Evolutionary conservation across 1,140 invertebrate genomes (phyloP).

Genomic region (Caenorhabditis briggsae): DNA sequence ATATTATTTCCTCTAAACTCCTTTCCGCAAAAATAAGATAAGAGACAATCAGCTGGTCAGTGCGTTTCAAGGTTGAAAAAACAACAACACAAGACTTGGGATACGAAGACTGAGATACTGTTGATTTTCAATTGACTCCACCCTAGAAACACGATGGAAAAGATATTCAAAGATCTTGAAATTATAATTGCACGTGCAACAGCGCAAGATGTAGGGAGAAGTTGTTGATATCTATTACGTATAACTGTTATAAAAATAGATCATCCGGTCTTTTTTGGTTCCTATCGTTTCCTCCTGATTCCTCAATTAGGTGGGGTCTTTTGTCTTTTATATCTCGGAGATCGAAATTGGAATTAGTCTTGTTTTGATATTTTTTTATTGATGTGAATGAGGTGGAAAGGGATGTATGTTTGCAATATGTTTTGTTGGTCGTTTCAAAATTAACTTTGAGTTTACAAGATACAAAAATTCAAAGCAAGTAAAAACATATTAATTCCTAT

Average conservation of each 20-base stretch:
- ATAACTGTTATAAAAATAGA: constrained; percentile 18
- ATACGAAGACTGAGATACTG: background rate
- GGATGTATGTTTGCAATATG: background rate
- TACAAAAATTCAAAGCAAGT: background rate
- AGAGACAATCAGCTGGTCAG: constrained; percentile 37
- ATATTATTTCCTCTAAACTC: constrained; percentile 3
- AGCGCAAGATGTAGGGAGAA: background rate
- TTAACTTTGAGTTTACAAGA: background rate
- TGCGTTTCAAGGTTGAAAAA: constrained; percentile 40
- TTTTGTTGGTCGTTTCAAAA: background rate
- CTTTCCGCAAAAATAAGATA: background rate
- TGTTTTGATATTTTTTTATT: constrained; percentile 29
- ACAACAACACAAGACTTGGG: constrained; percentile 30
- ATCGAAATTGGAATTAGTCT: background rate
- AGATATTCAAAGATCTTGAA: constrained; percentile 51
- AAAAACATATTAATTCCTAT: no score
- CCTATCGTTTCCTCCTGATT: background rate
- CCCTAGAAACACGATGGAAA: no score
- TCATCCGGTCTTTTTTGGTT: constrained; percentile 29
- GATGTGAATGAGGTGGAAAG: background rate
- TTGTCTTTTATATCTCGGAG: background rate
- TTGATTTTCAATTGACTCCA: background rate
- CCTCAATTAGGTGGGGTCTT: background rate
- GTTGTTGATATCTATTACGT: constrained; percentile 7
- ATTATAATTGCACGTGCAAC: constrained; percentile 15